Evolutionary conservation across 2,797 vertebrate genomes (phyloP).

Genomic region (Gobio occitaniae): DNA sequence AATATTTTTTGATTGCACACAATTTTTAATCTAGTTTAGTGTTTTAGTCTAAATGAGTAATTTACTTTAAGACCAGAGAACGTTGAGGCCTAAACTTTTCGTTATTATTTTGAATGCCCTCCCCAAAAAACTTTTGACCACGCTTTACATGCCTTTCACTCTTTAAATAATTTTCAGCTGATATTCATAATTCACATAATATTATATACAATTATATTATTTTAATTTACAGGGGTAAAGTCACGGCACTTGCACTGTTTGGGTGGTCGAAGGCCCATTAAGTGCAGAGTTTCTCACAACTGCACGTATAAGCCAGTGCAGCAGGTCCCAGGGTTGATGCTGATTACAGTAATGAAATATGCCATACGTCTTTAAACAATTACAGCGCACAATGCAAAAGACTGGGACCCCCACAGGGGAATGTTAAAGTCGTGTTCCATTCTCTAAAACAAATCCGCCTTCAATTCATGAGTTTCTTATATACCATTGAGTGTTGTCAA

Average conservation of each 20-base stretch:
- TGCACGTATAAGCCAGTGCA: constrained; percentile 70
- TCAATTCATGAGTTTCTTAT: constrained; percentile 75
- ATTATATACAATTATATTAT: neutral
- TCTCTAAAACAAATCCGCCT: constrained; percentile 77
- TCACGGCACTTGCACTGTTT: neutral
- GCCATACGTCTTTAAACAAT: constrained; percentile 94
- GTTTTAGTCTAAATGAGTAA: neutral
- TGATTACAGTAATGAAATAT: constrained; percentile 97
- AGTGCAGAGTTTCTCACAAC: constrained; percentile 28
- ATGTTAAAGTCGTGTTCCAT: constrained; percentile 85
- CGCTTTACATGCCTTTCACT: neutral
- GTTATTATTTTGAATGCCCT: neutral
- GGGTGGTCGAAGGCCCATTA: constrained; percentile 44
- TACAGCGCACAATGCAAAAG: constrained; percentile 84
- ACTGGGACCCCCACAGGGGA: constrained; percentile 83
- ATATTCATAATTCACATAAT: neutral
- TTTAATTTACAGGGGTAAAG: constrained; percentile 1
- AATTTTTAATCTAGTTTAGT: neutral
- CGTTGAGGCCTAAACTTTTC: constrained; percentile 34
- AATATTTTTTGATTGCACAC: neutral
- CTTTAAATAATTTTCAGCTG: neutral
- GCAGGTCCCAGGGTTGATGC: constrained; percentile 79
- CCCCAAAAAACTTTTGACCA: neutral
- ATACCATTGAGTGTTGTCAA: constrained; percentile 26
- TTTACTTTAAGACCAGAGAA: neutral